These are phyloP conservation scores for Aphidius colemani DNA, from an alignment of 2,888 invertebrate genomes.

Conservation along the genomic window DNA sequence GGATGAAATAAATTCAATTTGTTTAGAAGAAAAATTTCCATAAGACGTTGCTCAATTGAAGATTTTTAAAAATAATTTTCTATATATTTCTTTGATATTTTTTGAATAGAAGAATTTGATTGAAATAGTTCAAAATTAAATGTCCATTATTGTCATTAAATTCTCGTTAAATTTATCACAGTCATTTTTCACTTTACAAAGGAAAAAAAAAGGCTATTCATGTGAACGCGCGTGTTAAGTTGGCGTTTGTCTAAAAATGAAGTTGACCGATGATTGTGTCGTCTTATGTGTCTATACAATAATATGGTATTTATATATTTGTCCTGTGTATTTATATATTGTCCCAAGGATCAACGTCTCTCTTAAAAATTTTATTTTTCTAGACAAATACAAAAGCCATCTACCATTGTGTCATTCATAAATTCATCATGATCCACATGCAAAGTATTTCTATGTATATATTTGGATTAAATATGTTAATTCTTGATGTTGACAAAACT, in stretches of 20 bases:
- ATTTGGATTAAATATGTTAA: background rate
- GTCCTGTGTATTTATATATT: background rate
- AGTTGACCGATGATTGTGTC: constrained; percentile 17
- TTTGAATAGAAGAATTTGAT: no score
- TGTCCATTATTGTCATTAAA: no score
- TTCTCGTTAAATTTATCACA: no score
- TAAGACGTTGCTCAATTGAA: no score
- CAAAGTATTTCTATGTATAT: background rate
- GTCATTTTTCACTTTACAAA: constrained; percentile 15
- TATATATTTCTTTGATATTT: no score
- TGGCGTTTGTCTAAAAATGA: constrained; percentile 17
- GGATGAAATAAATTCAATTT: no score
- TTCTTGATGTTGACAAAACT: no score
- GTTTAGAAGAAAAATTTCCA: no score
- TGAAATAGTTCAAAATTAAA: no score
- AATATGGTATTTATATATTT: no score
- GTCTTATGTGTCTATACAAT: background rate
- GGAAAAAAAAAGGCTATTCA: constrained; percentile 23
- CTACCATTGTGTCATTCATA: constrained; percentile 17
- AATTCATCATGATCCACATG: constrained; percentile 19
- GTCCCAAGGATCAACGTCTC: constrained; percentile 19
- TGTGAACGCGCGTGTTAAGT: constrained; percentile 18
- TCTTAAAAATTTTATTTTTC: constrained; percentile 6
- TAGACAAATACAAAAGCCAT: constrained; percentile 6
- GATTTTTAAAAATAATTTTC: no score